These are phyloP conservation scores for Oncorhynchus tshawytscha DNA, from an alignment of 2,113 vertebrate genomes.

Conservation along the genomic window DNA sequence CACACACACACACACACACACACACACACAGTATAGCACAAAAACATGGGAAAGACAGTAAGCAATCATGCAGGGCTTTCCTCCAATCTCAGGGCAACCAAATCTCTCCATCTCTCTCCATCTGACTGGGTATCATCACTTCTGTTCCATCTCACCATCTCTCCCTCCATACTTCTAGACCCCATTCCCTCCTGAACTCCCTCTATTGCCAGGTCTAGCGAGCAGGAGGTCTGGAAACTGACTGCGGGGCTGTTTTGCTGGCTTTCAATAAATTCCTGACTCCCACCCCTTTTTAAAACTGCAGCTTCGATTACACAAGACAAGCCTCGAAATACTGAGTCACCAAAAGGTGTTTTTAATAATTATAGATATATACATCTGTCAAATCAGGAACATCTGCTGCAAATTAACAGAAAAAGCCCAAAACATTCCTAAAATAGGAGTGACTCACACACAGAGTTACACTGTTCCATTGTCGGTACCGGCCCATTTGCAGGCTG, in stretches of 20 bases:
- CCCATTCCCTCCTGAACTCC: constrained; percentile 26
- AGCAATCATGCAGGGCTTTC: constrained; percentile 3
- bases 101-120: neutral
- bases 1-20: constrained; percentile 3
- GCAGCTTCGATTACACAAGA: constrained; percentile 66
- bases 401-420: constrained; percentile 59
- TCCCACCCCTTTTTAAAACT: constrained; percentile 43
- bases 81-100: neutral
- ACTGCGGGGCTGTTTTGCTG: constrained; percentile 55
- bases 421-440: constrained; percentile 73
- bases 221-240: constrained; percentile 44
- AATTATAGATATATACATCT: constrained; percentile 71
- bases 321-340: constrained; percentile 57
- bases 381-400: constrained; percentile 70
- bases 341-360: constrained; percentile 75
- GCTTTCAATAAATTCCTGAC: constrained; percentile 62
- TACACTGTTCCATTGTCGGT: constrained; percentile 65
- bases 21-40: neutral
- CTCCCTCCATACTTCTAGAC: neutral
- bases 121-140: neutral
- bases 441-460: constrained; percentile 65
- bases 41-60: neutral
- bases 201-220: neutral
- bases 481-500: constrained; percentile 64
- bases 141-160: neutral